A percentile compares a stretch with the other conserved stretches of the same genome.
Conservation (phyloP, 2,888 invertebrate genomes). For the Drosophila buzzatii region DNA sequence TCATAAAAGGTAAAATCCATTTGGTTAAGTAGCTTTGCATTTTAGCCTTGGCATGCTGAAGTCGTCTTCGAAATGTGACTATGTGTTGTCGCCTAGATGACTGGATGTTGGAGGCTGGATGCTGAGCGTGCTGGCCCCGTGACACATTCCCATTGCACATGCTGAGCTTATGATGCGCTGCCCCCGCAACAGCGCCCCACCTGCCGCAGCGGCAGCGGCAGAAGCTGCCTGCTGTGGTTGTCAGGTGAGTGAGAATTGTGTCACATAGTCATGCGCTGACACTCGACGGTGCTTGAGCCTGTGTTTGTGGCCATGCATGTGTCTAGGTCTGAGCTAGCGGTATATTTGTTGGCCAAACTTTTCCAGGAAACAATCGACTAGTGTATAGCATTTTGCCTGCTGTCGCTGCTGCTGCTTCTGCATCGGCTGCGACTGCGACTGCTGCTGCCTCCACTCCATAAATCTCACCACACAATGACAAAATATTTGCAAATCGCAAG, state of each 20-base stretch:
- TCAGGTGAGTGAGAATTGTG: slow-evolving; percentile 83
- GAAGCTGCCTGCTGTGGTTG: slow-evolving; percentile 57
- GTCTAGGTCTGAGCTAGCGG: slow-evolving; percentile 52
- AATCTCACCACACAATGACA: slow-evolving; percentile 84
- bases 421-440: slow-evolving; percentile 48
- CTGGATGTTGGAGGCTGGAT: too few species aligned
- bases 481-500: slow-evolving; percentile 84
- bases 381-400: slow-evolving; percentile 62
- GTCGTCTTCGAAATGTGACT: slow-evolving; percentile 39
- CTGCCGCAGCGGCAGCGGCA: slow-evolving; percentile 17
- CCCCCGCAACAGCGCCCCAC: slow-evolving; percentile 46
- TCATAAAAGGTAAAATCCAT: slow-evolving; percentile 7
- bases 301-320: slow-evolving; percentile 29
- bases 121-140: slow-evolving; percentile 76
- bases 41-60: slow-evolving; percentile 24
- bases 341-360: slow-evolving; percentile 64
- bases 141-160: slow-evolving; percentile 75
- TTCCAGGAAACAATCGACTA: slow-evolving; percentile 78
- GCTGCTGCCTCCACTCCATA: slow-evolving; percentile 80
- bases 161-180: slow-evolving; percentile 63
- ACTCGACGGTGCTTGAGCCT: slow-evolving; percentile 52
- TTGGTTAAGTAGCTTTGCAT: slow-evolving; percentile 19
- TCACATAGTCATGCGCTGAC: slow-evolving; percentile 79
- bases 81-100: slow-evolving; percentile 13
- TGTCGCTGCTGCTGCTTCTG: slow-evolving; percentile 33